phyloP scores from a whole-genome alignment of 2,113 vertebrate species.

The Tychaedon coryphoeus region DNA sequence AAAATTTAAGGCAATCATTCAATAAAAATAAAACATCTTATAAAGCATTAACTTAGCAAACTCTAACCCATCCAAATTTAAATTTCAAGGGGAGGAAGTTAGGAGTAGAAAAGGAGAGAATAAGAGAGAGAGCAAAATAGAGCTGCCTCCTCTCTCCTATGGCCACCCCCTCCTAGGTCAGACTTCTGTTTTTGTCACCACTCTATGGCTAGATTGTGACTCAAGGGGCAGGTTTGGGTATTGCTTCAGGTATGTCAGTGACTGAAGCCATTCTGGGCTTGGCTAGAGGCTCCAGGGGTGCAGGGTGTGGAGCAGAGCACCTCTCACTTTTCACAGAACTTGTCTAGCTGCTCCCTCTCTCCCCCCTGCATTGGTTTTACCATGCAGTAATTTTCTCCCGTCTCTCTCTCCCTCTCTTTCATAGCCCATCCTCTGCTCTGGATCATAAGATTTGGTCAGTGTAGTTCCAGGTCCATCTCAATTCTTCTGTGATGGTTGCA shows the following conservation, averaged over 20 bases:
- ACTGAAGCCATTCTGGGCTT: not conserved
- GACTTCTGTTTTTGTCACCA: not conserved
- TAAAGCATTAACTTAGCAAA: not conserved
- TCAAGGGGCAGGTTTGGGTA: not conserved
- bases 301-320: not conserved
- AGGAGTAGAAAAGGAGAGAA: not conserved
- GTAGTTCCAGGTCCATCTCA: not conserved
- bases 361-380: not conserved
- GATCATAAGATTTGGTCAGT: accelerated
- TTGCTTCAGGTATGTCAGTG: not conserved
- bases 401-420: not conserved
- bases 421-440: not conserved
- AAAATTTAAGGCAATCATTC: not conserved
- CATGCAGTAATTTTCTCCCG: not conserved
- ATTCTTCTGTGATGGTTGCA: not conserved
- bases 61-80: not conserved
- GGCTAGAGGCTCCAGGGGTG: not conserved
- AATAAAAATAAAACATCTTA: not conserved
- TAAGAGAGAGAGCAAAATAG: not conserved
- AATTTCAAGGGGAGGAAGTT: not conserved
- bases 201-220: not conserved
- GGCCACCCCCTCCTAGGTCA: too few relatives aligned
- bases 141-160: not conserved
- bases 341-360: accelerated
- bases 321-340: not conserved